Evolutionary conservation across 1,140 invertebrate genomes (phyloP).

Genomic region (Dermatophagoides farinae): DNA sequence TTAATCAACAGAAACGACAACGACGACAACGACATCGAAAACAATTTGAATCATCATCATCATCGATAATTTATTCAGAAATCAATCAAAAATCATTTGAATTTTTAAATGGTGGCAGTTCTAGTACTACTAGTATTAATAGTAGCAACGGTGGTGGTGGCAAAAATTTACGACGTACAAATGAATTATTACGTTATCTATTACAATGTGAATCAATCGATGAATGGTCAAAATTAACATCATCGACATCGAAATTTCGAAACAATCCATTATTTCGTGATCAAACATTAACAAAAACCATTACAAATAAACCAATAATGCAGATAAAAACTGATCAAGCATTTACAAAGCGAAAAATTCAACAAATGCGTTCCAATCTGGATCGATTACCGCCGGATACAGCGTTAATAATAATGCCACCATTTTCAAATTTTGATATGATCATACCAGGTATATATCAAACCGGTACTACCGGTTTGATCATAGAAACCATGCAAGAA

Average conservation of each 20-base stretch:
- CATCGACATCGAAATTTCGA: neutral
- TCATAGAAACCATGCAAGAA: neutral
- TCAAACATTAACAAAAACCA: neutral
- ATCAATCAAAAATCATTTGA: neutral
- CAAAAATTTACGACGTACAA: neutral
- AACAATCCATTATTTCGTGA: neutral
- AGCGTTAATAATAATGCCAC: neutral
- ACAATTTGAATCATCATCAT: neutral
- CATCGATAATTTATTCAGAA: neutral
- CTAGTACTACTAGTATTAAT: neutral
- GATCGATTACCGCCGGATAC: neutral
- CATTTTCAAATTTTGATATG: neutral
- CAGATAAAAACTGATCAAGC: neutral
- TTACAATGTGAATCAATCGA: neutral
- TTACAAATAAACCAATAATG: neutral
- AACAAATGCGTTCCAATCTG: neutral
- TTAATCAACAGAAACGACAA: neutral
- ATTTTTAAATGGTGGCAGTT: neutral
- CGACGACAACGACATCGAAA: neutral
- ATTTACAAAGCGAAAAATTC: neutral
- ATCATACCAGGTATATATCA: neutral
- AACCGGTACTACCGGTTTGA: neutral
- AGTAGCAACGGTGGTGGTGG: neutral
- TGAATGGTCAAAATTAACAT: neutral
- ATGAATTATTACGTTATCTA: neutral